phyloP scores from a whole-genome alignment of 1,140 invertebrate genomes.

The Calosoma granatense region DNA sequence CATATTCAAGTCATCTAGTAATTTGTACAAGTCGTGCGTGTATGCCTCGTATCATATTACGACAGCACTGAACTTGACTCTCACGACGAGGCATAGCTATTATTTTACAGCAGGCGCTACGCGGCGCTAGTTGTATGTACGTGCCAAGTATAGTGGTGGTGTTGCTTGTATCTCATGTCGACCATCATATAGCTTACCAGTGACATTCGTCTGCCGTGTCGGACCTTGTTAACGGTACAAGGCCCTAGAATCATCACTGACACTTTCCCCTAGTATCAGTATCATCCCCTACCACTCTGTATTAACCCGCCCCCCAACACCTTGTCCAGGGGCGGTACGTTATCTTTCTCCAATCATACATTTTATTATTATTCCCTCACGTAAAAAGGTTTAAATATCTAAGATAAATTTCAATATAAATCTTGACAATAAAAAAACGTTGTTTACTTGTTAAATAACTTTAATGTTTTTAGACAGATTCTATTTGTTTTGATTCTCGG shows the following conservation, averaged over 20 bases:
- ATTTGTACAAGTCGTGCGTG: not conserved
- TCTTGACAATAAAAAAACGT: no score
- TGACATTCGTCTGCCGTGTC: not conserved
- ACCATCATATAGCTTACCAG: not conserved
- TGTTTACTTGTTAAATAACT: constrained; percentile 22
- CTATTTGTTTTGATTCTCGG: no score
- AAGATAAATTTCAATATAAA: not conserved
- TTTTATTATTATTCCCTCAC: not conserved
- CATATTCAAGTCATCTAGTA: not conserved
- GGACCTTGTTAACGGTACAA: not conserved
- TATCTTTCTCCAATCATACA: not conserved
- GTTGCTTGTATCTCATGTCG: not conserved
- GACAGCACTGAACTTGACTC: not conserved
- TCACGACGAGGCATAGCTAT: not conserved
- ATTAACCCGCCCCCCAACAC: no score
- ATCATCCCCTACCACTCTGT: not conserved
- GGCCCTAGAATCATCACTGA: no score
- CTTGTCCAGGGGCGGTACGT: no score
- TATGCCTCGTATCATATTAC: not conserved
- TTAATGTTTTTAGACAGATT: no score
- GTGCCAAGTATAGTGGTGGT: no score
- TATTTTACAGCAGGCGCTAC: not conserved
- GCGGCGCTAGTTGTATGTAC: not conserved
- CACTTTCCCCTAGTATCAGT: not conserved
- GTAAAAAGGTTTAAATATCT: no score